Evolutionary conservation across 2,888 invertebrate genomes (phyloP).

Genomic region (Zygothrica quintamaculata): DNA sequence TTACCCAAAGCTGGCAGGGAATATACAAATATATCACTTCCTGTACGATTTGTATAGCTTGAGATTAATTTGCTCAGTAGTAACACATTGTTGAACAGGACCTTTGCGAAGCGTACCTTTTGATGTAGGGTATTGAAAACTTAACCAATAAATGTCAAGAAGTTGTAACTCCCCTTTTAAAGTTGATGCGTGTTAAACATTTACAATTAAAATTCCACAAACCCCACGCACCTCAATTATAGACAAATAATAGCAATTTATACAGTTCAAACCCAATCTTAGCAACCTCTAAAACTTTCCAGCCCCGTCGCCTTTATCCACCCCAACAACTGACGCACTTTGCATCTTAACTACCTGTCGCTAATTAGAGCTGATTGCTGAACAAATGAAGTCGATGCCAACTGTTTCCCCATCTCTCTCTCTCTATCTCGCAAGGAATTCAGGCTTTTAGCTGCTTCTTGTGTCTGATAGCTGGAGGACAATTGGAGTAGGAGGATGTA

Average conservation of each 20-base stretch:
- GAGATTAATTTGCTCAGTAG: no score
- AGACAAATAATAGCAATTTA: slow-evolving; percentile 75
- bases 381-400: slow-evolving; percentile 63
- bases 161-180: slow-evolving; percentile 2
- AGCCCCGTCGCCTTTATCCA: slow-evolving; percentile 14
- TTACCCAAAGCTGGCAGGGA: no score
- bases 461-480: no score
- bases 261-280: slow-evolving; percentile 42
- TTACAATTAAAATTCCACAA: slow-evolving; percentile 68
- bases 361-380: slow-evolving; percentile 77
- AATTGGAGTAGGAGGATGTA: neutral
- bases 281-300: no score
- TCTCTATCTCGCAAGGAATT: neutral
- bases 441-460: neutral
- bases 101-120: no score
- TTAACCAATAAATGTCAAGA: slow-evolving; percentile 24
- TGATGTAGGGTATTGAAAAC: neutral
- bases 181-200: slow-evolving; percentile 31
- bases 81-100: no score
- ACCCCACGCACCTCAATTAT: slow-evolving; percentile 55
- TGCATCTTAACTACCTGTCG: slow-evolving; percentile 52
- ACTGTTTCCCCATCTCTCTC: neutral
- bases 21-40: no score
- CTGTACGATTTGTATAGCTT: no score
- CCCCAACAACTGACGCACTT: slow-evolving; percentile 23